A percentile compares a stretch with the other conserved stretches of the same genome.
These are phyloP conservation scores for Xiphophorus maculatus DNA, from an alignment of 2,113 vertebrate genomes.

Conservation along the genomic window DNA sequence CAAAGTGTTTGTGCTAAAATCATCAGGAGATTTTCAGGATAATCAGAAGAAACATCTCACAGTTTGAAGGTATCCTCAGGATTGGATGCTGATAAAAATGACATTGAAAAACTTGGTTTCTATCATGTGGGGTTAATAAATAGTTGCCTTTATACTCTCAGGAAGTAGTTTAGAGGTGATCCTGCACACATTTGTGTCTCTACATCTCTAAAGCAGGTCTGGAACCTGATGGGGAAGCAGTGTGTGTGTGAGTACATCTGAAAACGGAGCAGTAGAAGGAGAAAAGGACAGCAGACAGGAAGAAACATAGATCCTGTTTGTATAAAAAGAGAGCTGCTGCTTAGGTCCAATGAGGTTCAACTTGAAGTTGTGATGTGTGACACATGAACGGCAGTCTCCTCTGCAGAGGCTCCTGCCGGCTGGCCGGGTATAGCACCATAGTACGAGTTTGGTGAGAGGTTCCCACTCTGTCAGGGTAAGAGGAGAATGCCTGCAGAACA, in stretches of 20 bases:
- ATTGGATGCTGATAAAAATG: no score
- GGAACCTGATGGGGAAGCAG: neutral
- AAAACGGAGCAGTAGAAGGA: constrained; percentile 46
- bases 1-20: no score
- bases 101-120: no score
- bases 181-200: neutral
- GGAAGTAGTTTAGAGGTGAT: neutral
- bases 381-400: constrained; percentile 83
- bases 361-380: constrained; percentile 73
- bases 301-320: constrained; percentile 68
- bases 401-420: constrained; percentile 77
- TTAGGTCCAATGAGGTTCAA: constrained; percentile 92
- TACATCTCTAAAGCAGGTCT: neutral
- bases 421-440: constrained; percentile 78
- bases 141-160: neutral
- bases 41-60: no score
- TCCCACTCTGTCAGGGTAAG: constrained; percentile 74
- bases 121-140: neutral
- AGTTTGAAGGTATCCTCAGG: no score
- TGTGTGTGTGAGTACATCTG: constrained; percentile 21
- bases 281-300: constrained; percentile 61
- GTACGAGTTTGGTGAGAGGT: constrained; percentile 72
- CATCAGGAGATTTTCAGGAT: no score
- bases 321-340: constrained; percentile 51
- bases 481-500: constrained; percentile 81